Evolutionary conservation across 2,113 vertebrate species (phyloP).

Genomic region (Todiramphus chloris): DNA sequence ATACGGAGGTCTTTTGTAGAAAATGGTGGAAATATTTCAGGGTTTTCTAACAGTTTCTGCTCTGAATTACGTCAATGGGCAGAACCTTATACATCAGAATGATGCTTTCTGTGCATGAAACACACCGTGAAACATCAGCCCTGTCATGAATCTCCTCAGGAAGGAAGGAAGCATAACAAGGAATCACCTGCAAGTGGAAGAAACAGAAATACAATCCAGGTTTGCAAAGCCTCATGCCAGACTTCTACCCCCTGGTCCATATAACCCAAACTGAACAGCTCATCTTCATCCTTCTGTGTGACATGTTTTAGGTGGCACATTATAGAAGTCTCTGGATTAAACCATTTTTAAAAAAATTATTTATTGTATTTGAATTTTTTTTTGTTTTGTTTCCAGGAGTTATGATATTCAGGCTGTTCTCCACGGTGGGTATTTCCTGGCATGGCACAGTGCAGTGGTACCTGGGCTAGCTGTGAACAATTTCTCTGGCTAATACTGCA

Average conservation of each 20-base stretch:
- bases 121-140: not conserved
- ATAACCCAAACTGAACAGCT: not conserved
- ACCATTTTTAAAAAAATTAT: rapidly evolving
- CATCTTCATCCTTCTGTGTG: not conserved
- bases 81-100: not conserved
- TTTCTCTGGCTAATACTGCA: not conserved
- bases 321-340: not conserved
- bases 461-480: not conserved
- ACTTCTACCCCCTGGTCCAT: not conserved
- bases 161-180: not conserved
- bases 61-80: not conserved
- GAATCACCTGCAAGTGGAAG: not conserved
- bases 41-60: not conserved
- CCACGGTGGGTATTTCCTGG: not conserved
- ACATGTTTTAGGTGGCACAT: not conserved
- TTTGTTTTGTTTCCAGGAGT: not conserved
- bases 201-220: not conserved
- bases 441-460: not conserved
- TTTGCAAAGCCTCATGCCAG: not conserved
- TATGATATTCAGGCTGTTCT: not conserved
- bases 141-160: not conserved
- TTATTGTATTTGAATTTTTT: not conserved
- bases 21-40: not conserved
- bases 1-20: not conserved
- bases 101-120: not conserved